Evolutionary conservation across 2,888 invertebrate species (phyloP), one percentile per base, ranked within the genome.

Genomic region (Leptopilina myrica): DNA sequence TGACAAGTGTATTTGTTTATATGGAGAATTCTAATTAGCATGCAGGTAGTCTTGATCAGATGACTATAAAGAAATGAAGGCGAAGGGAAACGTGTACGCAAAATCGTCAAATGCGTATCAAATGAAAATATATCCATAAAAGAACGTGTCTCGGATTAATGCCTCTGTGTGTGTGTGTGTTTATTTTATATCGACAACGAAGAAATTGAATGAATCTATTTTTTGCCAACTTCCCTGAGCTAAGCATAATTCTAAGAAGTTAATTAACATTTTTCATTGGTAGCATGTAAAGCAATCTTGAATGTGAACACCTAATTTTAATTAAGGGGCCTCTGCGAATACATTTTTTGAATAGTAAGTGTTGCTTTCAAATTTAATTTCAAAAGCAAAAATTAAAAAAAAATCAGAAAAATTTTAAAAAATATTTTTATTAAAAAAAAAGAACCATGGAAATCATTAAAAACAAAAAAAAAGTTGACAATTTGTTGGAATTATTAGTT

Each of bases 1-100:
- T 33, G 33, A 33, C 33, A 33, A 33, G 33, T 33, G 33, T 33
- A 33, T 33, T 33, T 33, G 33, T 33, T 33, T 33, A 33, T 20
- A 53, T 14, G 14, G 49, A 49, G 49, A 49, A 49, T 49, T 26
- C 76, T 67, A 83, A 89, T 89, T 89, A 87, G 87, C 87, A 89
- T 89, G 88, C 89, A 87, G 84, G 76, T 76, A 83, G 88, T 81
- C 84, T 86, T 87, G 88, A 89, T 88, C 87, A 84, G 89, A 89
- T 88, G 82, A 81, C 76, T 76, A 85, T 75, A 83, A 80, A 80
- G 81, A 82, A 77, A 81, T 78, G 78, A 83, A 81, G 81, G 80
- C 79, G 76, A 65, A 81, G 64, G 76, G 82, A 82, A n/a, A 81
- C 78, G 80, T 33, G 33, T 80, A 80, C 84, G 84, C 82, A 84